Evolutionary conservation across 1,140 invertebrate genomes (phyloP).

Genomic region (Cheumatopsyche charites): DNA sequence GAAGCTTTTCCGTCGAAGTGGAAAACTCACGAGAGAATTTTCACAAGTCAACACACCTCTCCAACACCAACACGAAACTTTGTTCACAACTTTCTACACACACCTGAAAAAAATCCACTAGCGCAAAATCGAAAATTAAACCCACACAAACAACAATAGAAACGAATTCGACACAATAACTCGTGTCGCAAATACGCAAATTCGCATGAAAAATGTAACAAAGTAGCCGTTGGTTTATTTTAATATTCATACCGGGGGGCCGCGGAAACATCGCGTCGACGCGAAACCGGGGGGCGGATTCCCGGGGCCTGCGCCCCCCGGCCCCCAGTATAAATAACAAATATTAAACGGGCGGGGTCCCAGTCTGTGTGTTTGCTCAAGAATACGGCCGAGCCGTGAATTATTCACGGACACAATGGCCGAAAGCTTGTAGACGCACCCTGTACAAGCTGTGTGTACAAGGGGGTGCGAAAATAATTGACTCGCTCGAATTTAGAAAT

Average conservation of each 20-base stretch:
- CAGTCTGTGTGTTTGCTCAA: constrained; percentile 21
- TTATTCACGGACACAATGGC: constrained; percentile 21
- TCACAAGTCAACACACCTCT: too few species aligned
- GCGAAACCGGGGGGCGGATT: neutral
- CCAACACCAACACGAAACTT: too few species aligned
- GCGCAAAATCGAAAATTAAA: too few species aligned
- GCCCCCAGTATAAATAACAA: constrained; percentile 16
- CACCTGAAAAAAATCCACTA: too few species aligned
- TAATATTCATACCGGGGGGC: constrained; percentile 28
- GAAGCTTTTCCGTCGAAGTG: too few species aligned
- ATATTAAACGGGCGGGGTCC: constrained; percentile 6
- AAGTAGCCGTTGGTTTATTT: constrained; percentile 5
- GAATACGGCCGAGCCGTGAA: constrained; percentile 20
- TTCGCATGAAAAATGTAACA: constrained; percentile 11
- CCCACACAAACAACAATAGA: too few species aligned
- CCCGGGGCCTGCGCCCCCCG: neutral
- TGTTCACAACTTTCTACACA: too few species aligned
- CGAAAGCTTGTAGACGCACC: neutral
- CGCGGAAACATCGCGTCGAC: constrained; percentile 7
- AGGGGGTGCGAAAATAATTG: too few species aligned
- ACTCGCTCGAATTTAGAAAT: too few species aligned
- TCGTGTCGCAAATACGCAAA: neutral
- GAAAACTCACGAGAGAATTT: too few species aligned
- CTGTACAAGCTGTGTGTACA: neutral
- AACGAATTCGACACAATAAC: too few species aligned